Evolutionary conservation across 2,113 vertebrate species (phyloP).

Genomic region (Lamprologus callipterus): DNA sequence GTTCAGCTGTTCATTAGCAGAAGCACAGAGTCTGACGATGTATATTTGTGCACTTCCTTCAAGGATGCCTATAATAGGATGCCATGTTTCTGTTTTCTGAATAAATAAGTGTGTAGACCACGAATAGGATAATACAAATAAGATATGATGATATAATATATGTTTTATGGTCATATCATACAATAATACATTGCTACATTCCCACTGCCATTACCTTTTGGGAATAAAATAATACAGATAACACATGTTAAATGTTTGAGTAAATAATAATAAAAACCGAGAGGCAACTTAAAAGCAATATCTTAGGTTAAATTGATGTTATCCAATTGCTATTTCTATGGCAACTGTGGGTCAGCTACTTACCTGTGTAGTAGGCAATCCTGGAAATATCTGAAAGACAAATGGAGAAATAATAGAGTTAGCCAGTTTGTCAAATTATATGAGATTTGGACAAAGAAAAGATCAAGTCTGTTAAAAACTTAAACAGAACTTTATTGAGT

Average conservation of each 20-base stretch:
- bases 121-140: not conserved
- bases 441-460: not conserved
- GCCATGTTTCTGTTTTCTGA: not conserved
- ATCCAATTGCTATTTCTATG: not conserved
- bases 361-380: slow-evolving; percentile 82
- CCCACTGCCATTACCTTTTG: not conserved
- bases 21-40: not conserved
- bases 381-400: slow-evolving; percentile 82
- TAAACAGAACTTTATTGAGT: not conserved
- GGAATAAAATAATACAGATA: not conserved
- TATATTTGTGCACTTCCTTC: not conserved
- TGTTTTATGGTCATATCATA: not conserved
- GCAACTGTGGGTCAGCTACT: slow-evolving; percentile 24
- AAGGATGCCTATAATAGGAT: not conserved
- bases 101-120: not conserved
- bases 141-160: not conserved
- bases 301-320: not conserved
- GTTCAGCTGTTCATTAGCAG: not conserved
- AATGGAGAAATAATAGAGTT: slow-evolving; percentile 20
- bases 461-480: not conserved
- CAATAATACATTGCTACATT: not conserved
- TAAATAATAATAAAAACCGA: not conserved
- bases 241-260: not conserved
- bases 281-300: not conserved
- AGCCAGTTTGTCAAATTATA: not conserved